Evolutionary conservation across 2,888 invertebrate genomes (phyloP).

Genomic region (Siphlonurus alternatus): DNA sequence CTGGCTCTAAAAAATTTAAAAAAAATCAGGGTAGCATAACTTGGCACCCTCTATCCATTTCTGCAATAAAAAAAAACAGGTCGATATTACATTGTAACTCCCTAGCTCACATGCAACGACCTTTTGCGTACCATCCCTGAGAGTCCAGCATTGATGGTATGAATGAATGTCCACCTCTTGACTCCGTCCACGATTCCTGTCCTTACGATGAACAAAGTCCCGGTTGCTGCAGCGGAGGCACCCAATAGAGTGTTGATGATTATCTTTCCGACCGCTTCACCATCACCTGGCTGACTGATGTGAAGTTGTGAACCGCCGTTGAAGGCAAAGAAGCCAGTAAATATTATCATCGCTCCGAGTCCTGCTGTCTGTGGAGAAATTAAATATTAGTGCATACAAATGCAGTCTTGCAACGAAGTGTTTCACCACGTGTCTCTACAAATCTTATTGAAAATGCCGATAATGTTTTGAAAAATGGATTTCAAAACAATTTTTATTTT

Average conservation of each 20-base stretch:
- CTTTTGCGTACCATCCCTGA: slow-evolving; percentile 28
- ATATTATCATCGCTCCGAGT: slow-evolving; percentile 32
- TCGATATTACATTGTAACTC: too few species aligned
- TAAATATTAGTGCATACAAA: too few species aligned
- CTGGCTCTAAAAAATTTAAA: too few species aligned
- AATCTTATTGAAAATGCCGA: too few species aligned
- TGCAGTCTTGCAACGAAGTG: too few species aligned
- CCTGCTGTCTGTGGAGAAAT: slow-evolving; percentile 27
- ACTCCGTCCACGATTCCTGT: slow-evolving; percentile 15
- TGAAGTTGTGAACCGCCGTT: slow-evolving; percentile 29
- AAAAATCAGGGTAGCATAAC: too few species aligned
- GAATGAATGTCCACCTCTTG: slow-evolving; percentile 24
- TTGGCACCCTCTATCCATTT: too few species aligned
- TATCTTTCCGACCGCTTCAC: slow-evolving; percentile 24
- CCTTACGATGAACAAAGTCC: slow-evolving; percentile 23
- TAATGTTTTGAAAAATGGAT: too few species aligned
- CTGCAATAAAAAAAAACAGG: too few species aligned
- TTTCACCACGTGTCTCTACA: too few species aligned
- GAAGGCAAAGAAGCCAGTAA: slow-evolving; percentile 36
- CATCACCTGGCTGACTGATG: slow-evolving; percentile 27
- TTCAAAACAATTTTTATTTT: too few species aligned
- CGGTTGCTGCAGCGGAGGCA: slow-evolving; percentile 28
- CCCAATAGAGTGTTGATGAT: slow-evolving; percentile 32
- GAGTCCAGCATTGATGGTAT: slow-evolving; percentile 31
- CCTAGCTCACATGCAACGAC: too few species aligned